Base-by-base conservation (phyloP, 2,797 vertebrate species). In the Sebastes paucispinis region DNA sequence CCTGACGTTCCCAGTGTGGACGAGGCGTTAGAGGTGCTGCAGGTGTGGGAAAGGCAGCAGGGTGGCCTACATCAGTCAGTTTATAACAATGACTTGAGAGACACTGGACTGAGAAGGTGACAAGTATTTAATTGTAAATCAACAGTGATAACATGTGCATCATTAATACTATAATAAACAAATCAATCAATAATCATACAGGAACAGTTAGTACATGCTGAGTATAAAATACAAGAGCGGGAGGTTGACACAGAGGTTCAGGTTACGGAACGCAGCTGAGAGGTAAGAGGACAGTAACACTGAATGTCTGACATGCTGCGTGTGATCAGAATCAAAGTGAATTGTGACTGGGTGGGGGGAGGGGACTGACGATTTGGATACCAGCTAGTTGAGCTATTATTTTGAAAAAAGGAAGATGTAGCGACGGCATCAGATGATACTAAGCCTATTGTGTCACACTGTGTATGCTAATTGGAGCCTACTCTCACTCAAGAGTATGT, bases 71-170 rank as follows among this genome's bases (percentile, higher is more conserved):
- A 54, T 16, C 13, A 72, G 7, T 11, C 7, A 4, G 24, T 68
- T 22, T 14, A 60, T 73, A 27, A 68, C 55, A 88, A 75, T 64
- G 58, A 88, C 39, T 81, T 73, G 66, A 39, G 36, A 39, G 36
- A 87, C 79, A 86, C 68, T 18, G 76, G 69, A 82, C 59, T 59
- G 57, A 74, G 65, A 87, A 85, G 87, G 88, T 92, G 86, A 85
- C 83, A 92, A 79, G 85, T 78, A 84, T 94, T 95, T 94, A 92
- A 91, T 94, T 76, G 80, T 87, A 91, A 87, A 89, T 91, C 83
- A 89, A 89, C 75, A 72, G 87, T 82, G 84, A 92, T 92, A 92
- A 93, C 89, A 92, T 84, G 79, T 75, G 32, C 71, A 67, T 88
- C 78, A 89, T 90, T 90, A 89, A 85, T 89, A 93, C 90, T 81